Evolutionary conservation across 1,140 invertebrate genomes (phyloP).

Genomic region (Lasioglossum albipes): DNA sequence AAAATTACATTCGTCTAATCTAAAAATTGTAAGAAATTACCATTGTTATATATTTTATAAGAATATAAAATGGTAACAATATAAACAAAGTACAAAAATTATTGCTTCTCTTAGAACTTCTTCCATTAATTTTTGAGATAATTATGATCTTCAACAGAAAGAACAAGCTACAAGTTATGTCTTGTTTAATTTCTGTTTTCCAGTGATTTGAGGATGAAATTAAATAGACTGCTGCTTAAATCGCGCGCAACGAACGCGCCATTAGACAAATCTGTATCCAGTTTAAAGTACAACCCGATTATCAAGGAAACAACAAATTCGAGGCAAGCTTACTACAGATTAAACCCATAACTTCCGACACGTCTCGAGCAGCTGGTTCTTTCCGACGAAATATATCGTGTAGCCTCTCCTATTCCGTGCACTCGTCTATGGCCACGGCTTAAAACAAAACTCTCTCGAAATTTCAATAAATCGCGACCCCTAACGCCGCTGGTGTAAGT

Average conservation of each 20-base stretch:
- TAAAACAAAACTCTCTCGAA: constrained; percentile 43
- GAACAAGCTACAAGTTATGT: no score
- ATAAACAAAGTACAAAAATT: no score
- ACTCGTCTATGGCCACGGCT: constrained; percentile 28
- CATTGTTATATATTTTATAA: no score
- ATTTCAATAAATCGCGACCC: constrained; percentile 35
- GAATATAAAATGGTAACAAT: no score
- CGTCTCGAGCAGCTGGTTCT: constrained; percentile 50
- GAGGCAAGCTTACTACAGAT: constrained; percentile 35
- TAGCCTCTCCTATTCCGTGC: constrained; percentile 33
- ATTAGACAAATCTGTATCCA: background rate
- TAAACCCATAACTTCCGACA: constrained; percentile 45
- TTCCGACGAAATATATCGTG: constrained; percentile 45
- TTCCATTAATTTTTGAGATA: no score
- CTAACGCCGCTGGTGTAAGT: background rate
- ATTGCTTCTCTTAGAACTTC: no score
- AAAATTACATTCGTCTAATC: no score
- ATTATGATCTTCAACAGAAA: no score
- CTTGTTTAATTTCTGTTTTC: background rate
- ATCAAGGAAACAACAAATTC: constrained; percentile 43
- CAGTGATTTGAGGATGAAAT: background rate
- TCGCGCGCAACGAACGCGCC: background rate
- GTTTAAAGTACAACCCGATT: constrained; percentile 5
- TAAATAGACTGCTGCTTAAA: background rate
- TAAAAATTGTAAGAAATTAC: no score